Evolutionary conservation across 2,797 vertebrate species (phyloP).

Genomic region (Sebastes reedi): DNA sequence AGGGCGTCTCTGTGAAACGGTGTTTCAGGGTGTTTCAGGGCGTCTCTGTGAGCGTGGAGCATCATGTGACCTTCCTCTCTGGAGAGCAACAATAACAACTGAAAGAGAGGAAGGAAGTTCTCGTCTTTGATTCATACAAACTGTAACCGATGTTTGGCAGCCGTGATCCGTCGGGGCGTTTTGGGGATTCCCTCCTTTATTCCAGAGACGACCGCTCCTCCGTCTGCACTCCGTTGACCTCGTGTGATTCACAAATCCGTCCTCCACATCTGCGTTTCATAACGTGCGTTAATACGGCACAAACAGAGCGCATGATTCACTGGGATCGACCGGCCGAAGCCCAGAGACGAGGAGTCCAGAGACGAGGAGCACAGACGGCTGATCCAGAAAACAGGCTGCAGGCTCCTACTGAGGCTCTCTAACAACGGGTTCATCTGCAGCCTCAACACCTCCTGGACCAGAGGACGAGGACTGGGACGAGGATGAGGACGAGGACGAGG

Average conservation of each 20-base stretch:
- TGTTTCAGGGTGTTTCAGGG: no score
- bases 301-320: slow-evolving; percentile 1
- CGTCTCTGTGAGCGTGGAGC: no score
- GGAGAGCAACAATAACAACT: no score
- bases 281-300: not conserved
- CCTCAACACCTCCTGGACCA: not conserved
- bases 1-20: no score
- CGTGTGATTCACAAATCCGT: not conserved
- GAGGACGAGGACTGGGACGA: no score
- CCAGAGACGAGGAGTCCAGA: not conserved
- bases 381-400: not conserved
- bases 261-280: slow-evolving; percentile 35
- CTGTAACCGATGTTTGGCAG: not conserved
- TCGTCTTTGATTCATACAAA: not conserved
- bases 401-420: no score
- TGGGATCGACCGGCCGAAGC: not conserved
- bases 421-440: not conserved
- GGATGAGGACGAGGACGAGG: no score
- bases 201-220: slow-evolving; percentile 10
- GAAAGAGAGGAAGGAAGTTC: not conserved
- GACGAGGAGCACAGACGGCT: not conserved
- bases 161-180: slow-evolving; percentile 3
- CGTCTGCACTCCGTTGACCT: slow-evolving; percentile 14
- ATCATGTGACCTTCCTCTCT: no score
- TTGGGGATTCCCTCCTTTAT: slow-evolving; percentile 38